phyloP scores from a whole-genome alignment of 2,888 invertebrate species.

The Perizoma affinitatum region DNA sequence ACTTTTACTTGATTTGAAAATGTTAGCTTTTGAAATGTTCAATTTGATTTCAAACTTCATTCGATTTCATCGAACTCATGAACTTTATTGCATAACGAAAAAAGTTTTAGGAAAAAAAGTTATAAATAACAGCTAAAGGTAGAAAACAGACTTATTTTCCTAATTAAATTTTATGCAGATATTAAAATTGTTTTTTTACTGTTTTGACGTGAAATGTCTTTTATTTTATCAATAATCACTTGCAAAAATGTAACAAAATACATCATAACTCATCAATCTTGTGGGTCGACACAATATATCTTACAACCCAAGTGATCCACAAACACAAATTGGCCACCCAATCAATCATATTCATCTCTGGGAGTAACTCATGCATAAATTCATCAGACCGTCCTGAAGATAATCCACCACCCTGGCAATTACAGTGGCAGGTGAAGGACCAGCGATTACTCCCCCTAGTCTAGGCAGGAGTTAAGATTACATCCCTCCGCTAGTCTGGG shows the following conservation, averaged over 20 bases:
- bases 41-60: too few relatives aligned
- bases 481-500: background rate
- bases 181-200: too few relatives aligned
- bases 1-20: constrained; percentile 26
- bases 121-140: too few relatives aligned
- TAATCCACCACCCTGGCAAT: constrained; percentile 8
- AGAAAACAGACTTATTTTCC: too few relatives aligned
- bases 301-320: constrained; percentile 4
- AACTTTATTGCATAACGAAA: too few relatives aligned
- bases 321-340: constrained; percentile 22
- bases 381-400: constrained; percentile 11
- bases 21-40: constrained; percentile 7
- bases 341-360: constrained; percentile 30
- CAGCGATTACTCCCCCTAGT: constrained; percentile 19
- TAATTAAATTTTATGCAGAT: too few relatives aligned
- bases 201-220: too few relatives aligned
- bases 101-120: too few relatives aligned
- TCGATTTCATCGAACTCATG: too few relatives aligned
- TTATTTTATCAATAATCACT: too few relatives aligned
- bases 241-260: too few relatives aligned
- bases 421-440: constrained; percentile 18
- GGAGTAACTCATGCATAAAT: constrained; percentile 32
- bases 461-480: constrained; percentile 9
- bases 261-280: too few relatives aligned
- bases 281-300: background rate